Percentiles rank a stretch among this genome's conserved stretches.
Evolutionary conservation across 2,888 invertebrate species (phyloP).

Genomic region (Sicus ferrugineus): DNA sequence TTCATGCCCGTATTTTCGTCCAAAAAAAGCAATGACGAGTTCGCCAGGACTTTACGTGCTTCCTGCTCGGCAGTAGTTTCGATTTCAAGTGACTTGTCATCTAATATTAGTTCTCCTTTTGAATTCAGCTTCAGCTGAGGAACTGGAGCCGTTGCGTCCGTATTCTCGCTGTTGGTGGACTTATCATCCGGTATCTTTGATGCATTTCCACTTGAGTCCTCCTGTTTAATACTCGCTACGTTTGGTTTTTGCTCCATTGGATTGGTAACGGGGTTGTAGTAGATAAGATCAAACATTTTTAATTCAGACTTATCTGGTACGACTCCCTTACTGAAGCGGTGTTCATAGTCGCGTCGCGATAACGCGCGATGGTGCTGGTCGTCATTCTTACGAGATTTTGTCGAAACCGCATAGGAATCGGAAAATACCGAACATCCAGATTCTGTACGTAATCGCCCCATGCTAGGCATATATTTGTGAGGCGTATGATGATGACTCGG

Average conservation of each 20-base stretch:
- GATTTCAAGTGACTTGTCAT: slow-evolving; percentile 79
- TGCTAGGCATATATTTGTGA: slow-evolving; percentile 51
- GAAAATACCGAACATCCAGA: slow-evolving; percentile 62
- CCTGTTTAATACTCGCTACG: slow-evolving; percentile 50
- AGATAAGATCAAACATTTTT: slow-evolving; percentile 92
- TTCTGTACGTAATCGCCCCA: slow-evolving; percentile 61
- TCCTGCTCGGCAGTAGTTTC: slow-evolving; percentile 75
- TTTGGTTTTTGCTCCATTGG: slow-evolving; percentile 70
- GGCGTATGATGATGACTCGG: slow-evolving; percentile 45
- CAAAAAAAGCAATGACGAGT: slow-evolving; percentile 72
- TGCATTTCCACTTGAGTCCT: slow-evolving; percentile 40
- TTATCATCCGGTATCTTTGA: slow-evolving; percentile 32
- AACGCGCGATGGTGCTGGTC: slow-evolving; percentile 66
- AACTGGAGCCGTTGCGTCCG: slow-evolving; percentile 68
- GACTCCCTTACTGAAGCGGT: slow-evolving; percentile 54
- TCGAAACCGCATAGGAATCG: slow-evolving; percentile 47
- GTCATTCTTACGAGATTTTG: slow-evolving; percentile 62
- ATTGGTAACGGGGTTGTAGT: slow-evolving; percentile 84
- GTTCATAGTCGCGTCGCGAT: slow-evolving; percentile 57
- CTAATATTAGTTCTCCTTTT: slow-evolving; percentile 84
- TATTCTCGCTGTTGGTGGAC: slow-evolving; percentile 40
- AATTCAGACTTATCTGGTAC: slow-evolving; percentile 72
- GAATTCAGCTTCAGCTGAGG: slow-evolving; percentile 88
- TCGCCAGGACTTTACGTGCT: slow-evolving; percentile 71
- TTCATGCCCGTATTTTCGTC: slow-evolving; percentile 68